These are phyloP conservation scores for Mayetiola destructor DNA, from an alignment of 2,888 invertebrate species.

Conservation along the genomic window DNA sequence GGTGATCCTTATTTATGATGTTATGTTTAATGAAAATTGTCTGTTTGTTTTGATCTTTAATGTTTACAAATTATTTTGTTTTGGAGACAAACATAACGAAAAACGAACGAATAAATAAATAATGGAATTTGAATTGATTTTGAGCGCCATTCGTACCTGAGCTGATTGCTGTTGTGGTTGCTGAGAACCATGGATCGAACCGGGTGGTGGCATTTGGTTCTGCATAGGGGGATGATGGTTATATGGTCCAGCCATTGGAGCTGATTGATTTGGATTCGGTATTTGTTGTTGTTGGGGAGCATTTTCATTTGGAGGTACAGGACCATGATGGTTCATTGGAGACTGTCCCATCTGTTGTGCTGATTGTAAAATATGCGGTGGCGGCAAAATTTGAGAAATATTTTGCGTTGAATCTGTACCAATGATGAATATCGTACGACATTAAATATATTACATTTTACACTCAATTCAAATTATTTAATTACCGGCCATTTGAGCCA, in stretches of 20 bases:
- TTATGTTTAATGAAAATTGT: too few species aligned
- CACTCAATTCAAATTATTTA: neutral
- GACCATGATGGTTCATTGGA: conserved; percentile 24
- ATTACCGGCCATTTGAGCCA: conserved; percentile 75
- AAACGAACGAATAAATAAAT: too few species aligned
- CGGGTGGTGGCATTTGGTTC: neutral
- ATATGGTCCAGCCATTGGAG: neutral
- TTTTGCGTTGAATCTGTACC: conserved; percentile 76
- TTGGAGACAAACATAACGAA: too few species aligned
- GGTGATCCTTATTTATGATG: too few species aligned
- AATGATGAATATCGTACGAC: neutral
- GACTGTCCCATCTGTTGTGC: conserved; percentile 21
- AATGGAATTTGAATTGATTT: neutral
- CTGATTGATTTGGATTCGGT: conserved; percentile 26
- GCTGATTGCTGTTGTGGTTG: neutral
- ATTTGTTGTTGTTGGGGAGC: conserved; percentile 27
- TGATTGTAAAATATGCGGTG: conserved; percentile 40
- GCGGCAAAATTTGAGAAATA: conserved; percentile 73
- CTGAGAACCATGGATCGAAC: neutral
- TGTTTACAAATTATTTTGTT: too few species aligned
- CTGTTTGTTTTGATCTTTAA: too few species aligned
- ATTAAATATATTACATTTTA: neutral
- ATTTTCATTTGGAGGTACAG: conserved; percentile 33
- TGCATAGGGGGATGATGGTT: conserved; percentile 11
- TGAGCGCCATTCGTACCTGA: conserved; percentile 20